These are phyloP conservation scores for Trachelus iudaicus DNA, from an alignment of 2,888 invertebrate species.

Conservation along the genomic window DNA sequence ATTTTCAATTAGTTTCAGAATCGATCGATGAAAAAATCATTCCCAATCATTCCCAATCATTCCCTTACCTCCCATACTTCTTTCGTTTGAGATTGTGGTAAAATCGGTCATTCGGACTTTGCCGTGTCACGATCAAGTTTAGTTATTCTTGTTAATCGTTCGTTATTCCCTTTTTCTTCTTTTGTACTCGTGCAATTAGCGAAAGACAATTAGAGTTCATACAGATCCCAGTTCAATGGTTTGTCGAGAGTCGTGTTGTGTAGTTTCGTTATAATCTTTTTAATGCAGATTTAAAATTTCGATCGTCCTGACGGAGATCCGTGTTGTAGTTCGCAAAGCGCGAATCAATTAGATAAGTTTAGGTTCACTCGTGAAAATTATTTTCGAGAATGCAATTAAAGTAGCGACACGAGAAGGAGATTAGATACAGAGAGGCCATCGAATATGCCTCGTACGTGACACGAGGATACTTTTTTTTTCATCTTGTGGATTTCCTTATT, in stretches of 20 bases:
- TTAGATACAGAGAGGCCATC: not conserved
- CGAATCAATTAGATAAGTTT: not conserved
- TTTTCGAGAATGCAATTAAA: not conserved
- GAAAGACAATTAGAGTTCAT: not conserved
- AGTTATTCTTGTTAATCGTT: not conserved
- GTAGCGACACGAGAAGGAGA: not conserved
- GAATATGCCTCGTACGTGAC: not conserved
- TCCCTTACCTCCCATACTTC: no score
- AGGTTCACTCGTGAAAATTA: not conserved
- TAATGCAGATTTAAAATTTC: not conserved
- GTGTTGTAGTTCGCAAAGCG: not conserved
- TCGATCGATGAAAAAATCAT: not conserved
- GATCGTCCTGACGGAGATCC: not conserved
- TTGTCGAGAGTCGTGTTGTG: not conserved
- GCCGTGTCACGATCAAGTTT: not conserved
- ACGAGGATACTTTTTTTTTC: not conserved
- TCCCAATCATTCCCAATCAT: not conserved
- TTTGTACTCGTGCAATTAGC: not conserved
- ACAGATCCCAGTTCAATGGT: not conserved
- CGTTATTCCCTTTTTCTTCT: not conserved
- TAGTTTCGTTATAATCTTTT: not conserved
- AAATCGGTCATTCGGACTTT: not conserved
- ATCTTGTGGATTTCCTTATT: not conserved
- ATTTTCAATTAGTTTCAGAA: not conserved
- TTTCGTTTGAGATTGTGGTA: not conserved